Conservation (phyloP, 2,888 invertebrate genomes). For the Xestobium rufovillosum region DNA sequence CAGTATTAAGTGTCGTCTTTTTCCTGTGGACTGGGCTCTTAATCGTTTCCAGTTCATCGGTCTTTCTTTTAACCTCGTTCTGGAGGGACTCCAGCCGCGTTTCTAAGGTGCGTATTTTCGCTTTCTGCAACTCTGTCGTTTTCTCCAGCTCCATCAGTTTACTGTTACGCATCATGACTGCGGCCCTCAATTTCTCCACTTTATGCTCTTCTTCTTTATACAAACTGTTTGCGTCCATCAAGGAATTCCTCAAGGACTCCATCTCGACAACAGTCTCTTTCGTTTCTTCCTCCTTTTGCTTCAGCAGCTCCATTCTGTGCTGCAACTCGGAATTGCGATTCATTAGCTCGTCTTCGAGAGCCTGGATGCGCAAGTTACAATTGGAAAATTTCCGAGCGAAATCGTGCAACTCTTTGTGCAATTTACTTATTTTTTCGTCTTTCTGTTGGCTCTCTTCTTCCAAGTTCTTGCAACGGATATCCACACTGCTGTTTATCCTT, state of each 20-base stretch:
- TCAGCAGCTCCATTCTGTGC: constrained; percentile 9
- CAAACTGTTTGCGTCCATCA: constrained; percentile 27
- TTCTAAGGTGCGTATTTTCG: constrained; percentile 34
- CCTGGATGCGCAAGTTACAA: constrained; percentile 17
- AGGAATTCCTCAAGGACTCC: constrained; percentile 26
- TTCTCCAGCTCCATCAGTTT: constrained; percentile 44
- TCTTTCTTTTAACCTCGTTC: constrained; percentile 34
- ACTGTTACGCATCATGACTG: constrained; percentile 42
- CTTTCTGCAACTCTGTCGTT: constrained; percentile 35
- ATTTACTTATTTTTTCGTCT: constrained; percentile 34
- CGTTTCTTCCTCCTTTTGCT: constrained; percentile 17
- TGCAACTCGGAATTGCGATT: constrained; percentile 30
- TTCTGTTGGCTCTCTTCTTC: constrained; percentile 32
- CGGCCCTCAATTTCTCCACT: constrained; percentile 41
- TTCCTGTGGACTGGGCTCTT: constrained; percentile 25
- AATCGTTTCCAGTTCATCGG: constrained; percentile 35
- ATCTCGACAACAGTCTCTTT: constrained; percentile 21
- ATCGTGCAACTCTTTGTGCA: constrained; percentile 35
- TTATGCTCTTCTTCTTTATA: constrained; percentile 45
- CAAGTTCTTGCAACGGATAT: constrained; percentile 16
- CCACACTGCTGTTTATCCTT: constrained; percentile 15
- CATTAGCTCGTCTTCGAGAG: constrained; percentile 30
- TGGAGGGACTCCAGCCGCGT: constrained; percentile 33
- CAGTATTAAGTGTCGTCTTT: constrained; percentile 30
- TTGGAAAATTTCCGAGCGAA: constrained; percentile 30